Evolutionary conservation across 2,797 vertebrate species (phyloP).

Genomic region (Notamacropus eugenii): DNA sequence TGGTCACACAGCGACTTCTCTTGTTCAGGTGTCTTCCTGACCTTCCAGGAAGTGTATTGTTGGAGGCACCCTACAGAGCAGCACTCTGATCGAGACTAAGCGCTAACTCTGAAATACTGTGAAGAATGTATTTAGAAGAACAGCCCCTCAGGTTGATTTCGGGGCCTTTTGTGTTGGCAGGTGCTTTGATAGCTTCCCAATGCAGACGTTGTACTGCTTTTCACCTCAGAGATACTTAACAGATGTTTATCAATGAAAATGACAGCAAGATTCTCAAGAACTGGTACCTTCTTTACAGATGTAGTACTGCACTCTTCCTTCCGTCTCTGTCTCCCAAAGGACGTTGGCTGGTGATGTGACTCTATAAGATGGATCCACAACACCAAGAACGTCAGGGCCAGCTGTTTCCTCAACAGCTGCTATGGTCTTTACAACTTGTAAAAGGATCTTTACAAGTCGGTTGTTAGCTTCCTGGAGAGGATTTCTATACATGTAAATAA

Average conservation of each 20-base stretch:
- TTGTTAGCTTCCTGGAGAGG: slow-evolving; percentile 89
- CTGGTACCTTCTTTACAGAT: slow-evolving; percentile 82
- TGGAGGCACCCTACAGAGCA: background rate
- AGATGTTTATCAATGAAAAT: slow-evolving; percentile 19
- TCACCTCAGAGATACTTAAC: background rate
- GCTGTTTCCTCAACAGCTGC: slow-evolving; percentile 95
- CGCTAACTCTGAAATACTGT: slow-evolving; percentile 15
- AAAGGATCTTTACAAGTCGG: slow-evolving; percentile 91
- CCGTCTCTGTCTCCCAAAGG: slow-evolving; percentile 82
- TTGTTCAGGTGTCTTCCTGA: background rate
- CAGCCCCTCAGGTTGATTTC: slow-evolving; percentile 27
- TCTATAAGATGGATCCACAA: slow-evolving; percentile 86
- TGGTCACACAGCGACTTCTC: background rate
- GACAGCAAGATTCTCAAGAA: slow-evolving; percentile 45
- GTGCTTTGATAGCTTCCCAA: background rate
- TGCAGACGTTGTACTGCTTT: background rate
- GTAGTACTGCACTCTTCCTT: slow-evolving; percentile 74
- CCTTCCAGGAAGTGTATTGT: background rate
- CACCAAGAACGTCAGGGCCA: slow-evolving; percentile 90
- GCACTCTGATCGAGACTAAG: background rate
- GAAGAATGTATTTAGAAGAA: slow-evolving; percentile 34
- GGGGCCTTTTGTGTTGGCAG: slow-evolving; percentile 22
- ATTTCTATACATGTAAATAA: slow-evolving; percentile 84
- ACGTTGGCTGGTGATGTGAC: slow-evolving; percentile 78
- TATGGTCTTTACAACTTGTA: slow-evolving; percentile 94